phyloP scores from a whole-genome alignment of 2,113 vertebrate species.

The Notiomystis cincta region DNA sequence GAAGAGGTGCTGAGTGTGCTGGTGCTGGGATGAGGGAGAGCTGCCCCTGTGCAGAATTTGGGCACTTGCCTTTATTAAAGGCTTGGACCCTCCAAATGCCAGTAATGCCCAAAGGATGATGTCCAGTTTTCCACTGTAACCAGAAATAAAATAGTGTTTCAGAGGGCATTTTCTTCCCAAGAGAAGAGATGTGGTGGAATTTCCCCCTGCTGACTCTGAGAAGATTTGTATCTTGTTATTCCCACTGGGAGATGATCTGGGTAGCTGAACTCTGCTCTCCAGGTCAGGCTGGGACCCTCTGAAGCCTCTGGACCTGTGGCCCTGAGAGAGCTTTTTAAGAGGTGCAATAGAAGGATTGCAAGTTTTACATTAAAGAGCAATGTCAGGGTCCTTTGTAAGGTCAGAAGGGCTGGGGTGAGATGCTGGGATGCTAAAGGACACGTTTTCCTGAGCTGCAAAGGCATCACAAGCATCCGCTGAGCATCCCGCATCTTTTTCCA shows the following conservation, averaged over 20 bases:
- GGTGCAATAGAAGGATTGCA: neutral
- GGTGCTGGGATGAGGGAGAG: neutral
- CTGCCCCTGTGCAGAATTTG: neutral
- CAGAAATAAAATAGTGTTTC: conserved; percentile 1
- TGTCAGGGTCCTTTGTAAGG: neutral
- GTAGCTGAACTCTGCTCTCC: neutral
- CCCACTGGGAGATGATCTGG: neutral
- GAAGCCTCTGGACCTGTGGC: neutral
- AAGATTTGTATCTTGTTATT: neutral
- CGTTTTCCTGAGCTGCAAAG: neutral
- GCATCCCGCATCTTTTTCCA: accelerated
- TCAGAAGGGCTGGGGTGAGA: neutral
- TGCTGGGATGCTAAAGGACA: neutral
- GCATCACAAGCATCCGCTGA: accelerated
- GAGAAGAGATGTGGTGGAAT: neutral
- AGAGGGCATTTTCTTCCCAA: conserved; percentile 31
- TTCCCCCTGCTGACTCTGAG: neutral
- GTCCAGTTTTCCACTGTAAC: neutral
- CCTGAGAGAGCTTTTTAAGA: neutral
- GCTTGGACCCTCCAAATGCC: neutral
- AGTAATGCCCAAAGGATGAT: neutral
- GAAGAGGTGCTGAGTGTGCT: neutral
- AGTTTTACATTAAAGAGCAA: neutral
- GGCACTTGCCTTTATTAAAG: neutral
- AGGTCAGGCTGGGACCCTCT: neutral